Base-by-base conservation (phyloP, 2,797 vertebrate species). In the Lepilemur ruficaudatus region DNA sequence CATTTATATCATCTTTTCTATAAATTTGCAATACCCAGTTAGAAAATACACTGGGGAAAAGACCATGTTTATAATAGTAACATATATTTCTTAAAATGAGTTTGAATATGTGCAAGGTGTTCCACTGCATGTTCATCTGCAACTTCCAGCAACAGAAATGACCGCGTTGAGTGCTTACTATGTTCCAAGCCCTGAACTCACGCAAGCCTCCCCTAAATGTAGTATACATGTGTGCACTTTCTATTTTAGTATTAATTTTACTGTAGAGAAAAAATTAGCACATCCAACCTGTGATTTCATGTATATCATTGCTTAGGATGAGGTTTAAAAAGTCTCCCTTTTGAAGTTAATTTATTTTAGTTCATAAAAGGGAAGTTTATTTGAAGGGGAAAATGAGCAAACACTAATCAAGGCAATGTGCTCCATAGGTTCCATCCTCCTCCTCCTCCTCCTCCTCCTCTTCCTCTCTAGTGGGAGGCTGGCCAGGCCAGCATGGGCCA, bases 321-420 rank as follows among this genome's bases (percentile, higher is more conserved):
- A 84, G 20, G 35, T 48, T 80, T 61, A 65, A 70, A 52, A 80
- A 80, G 38, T 78, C 20, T 52, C 65, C 30, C 83, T 80, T 90
- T 69, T 35, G 92, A 96, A 88, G 85, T 82, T 50, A 94, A 89
- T 70, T 35, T 96, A 82, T 76, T 85, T 89, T 61, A 52, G 32
- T 70, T 92, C 79, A 61, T 94, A 61, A 91, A 78, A 41, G 22
- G 25, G 50, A 14, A 2, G 48, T 43, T 59, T 79, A 48, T 72
- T n/a, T 65, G 20, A 52, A 93, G 35, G 50, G 43, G 23, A 59
- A 88, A 72, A 65, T 11, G 41, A 22, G 32, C 32, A 76, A 63
- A 52, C 13, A 48, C 12, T 57, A 23, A 65, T 13, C 46, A 41
- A 89, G 73, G 20, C 9, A 12, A 20, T 28, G 7, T 73, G 41